Evolutionary conservation across 30 jellyfish, hydroid and myxozoan genomes (phyloP).

Genomic region (Rhopilema esculentum): DNA sequence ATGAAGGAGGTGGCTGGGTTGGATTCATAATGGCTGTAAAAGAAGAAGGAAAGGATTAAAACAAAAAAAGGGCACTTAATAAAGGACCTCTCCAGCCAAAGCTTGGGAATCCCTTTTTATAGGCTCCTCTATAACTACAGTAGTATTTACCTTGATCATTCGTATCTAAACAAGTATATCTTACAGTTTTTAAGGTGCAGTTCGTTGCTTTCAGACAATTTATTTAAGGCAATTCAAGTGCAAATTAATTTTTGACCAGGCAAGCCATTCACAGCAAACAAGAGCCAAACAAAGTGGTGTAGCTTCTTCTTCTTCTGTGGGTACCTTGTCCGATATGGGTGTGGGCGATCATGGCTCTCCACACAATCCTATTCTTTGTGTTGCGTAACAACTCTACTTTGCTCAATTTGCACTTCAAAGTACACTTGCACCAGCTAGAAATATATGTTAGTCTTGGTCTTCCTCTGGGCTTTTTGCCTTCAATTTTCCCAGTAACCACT

Average conservation of each 20-base stretch:
- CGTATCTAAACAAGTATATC: no score
- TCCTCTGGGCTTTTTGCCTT: neutral
- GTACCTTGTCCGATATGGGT: neutral
- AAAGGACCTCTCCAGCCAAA: neutral
- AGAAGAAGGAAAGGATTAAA: neutral
- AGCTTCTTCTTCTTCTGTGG: neutral
- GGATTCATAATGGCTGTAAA: neutral
- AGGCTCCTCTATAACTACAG: no score
- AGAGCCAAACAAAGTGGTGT: no score
- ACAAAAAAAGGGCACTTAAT: neutral
- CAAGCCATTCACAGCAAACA: no score
- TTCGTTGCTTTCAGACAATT: no score
- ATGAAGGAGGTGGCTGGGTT: constrained; percentile 81
- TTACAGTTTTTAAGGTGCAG: no score
- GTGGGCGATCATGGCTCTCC: neutral
- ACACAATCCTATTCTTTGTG: neutral
- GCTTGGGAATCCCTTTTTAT: neutral
- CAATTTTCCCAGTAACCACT: neutral
- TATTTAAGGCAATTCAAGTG: no score
- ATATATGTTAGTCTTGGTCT: neutral
- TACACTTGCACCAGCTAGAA: neutral
- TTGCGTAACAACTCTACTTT: neutral
- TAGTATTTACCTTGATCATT: no score
- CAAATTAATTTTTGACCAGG: no score
- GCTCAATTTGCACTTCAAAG: neutral